phyloP scores from a whole-genome alignment of 2,888 invertebrate genomes.

The Hirtodrosophila trivittata region DNA sequence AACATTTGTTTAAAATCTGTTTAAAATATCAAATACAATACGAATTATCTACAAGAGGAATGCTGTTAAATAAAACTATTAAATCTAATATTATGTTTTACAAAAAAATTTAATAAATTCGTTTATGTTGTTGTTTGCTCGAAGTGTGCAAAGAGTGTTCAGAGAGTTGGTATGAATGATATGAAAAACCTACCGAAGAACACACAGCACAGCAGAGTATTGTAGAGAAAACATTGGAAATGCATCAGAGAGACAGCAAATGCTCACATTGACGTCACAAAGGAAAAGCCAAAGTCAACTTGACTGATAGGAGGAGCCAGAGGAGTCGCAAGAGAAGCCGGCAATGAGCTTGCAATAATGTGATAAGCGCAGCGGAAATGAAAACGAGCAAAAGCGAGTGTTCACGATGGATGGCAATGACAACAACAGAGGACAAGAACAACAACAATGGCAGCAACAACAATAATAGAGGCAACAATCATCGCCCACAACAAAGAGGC shows the following conservation, averaged over 20 bases:
- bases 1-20: not conserved
- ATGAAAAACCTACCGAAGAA: too few relatives aligned
- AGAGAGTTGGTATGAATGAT: conserved; percentile 29
- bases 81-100: too few relatives aligned
- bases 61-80: too few relatives aligned
- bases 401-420: conserved; percentile 54
- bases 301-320: conserved; percentile 53
- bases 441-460: conserved; percentile 33
- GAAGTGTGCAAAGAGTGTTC: too few relatives aligned
- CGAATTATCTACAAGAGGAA: too few relatives aligned
- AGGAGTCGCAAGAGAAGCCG: conserved; percentile 29
- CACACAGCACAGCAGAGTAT: too few relatives aligned
- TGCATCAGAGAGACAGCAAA: conserved; percentile 23
- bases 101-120: too few relatives aligned
- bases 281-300: conserved; percentile 42
- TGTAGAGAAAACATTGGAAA: conserved; percentile 3
- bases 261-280: conserved; percentile 37
- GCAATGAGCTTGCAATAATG: conserved; percentile 79
- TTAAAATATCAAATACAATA: too few relatives aligned
- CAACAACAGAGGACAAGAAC: conserved; percentile 16
- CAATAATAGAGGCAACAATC: conserved; percentile 17
- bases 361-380: conserved; percentile 75
- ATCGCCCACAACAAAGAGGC: conserved; percentile 60
- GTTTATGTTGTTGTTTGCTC: too few relatives aligned
- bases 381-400: conserved; percentile 71